phyloP scores from a whole-genome alignment of 2,888 invertebrate genomes.

The Dynastes maya region DNA sequence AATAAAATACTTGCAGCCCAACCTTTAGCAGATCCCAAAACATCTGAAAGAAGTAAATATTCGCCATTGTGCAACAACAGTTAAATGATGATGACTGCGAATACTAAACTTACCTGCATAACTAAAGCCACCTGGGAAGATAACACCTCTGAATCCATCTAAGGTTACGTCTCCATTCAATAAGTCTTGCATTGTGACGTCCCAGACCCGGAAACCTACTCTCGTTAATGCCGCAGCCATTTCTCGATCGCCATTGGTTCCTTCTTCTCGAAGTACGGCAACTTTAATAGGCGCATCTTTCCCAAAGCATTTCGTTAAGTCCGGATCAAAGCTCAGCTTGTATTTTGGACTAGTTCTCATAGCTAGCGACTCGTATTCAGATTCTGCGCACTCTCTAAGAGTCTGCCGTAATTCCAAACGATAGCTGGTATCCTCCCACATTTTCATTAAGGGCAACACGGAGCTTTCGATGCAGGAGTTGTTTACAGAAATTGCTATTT shows the following conservation, averaged over 20 bases:
- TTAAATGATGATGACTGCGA: background rate
- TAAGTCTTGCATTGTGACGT: conserved; percentile 95
- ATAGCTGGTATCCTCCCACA: conserved; percentile 98
- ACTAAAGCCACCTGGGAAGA: conserved; percentile 99
- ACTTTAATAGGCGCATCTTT: conserved; percentile 73
- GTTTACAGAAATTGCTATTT: conserved; percentile 76
- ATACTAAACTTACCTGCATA: conserved; percentile 83
- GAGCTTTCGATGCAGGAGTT: conserved; percentile 76
- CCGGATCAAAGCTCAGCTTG: conserved; percentile 80
- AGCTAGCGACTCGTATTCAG: conserved; percentile 83
- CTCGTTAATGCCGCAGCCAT: conserved; percentile 93
- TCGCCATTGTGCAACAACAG: background rate
- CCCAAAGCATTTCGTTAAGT: conserved; percentile 69
- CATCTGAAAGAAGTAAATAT: conserved; percentile 75
- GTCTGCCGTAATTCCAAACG: conserved; percentile 90
- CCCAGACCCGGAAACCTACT: conserved; percentile 94
- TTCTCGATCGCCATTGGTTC: conserved; percentile 97
- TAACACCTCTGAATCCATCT: conserved; percentile 88
- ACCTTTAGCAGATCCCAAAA: conserved; percentile 97
- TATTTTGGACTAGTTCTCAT: conserved; percentile 83
- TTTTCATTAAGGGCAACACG: conserved; percentile 80
- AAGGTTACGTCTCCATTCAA: conserved; percentile 80
- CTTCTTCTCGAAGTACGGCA: conserved; percentile 97
- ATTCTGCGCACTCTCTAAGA: conserved; percentile 82
- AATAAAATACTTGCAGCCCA: conserved; percentile 96